Conservation (phyloP, 2,113 vertebrate genomes). For the Actenoides hombroni region DNA sequence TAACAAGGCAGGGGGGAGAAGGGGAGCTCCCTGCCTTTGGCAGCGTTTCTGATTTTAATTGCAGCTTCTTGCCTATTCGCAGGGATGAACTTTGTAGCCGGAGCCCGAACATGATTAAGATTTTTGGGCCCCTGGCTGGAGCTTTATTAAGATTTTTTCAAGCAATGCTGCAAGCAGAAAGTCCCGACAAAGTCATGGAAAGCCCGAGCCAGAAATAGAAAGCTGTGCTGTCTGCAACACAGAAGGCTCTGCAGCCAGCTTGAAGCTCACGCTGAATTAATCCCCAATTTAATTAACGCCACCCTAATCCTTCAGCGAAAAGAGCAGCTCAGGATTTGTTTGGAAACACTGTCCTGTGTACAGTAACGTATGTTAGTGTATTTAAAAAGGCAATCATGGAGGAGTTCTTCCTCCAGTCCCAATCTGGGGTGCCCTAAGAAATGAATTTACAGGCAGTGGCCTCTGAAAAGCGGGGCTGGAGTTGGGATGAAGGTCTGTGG, state of each 20-base stretch:
- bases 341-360: background rate
- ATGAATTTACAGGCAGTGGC: background rate
- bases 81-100: background rate
- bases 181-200: background rate
- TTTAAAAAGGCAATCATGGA: background rate
- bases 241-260: background rate
- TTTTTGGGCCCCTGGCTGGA: background rate
- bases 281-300: constrained; percentile 14
- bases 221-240: background rate
- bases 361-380: background rate
- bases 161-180: background rate
- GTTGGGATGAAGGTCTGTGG: background rate
- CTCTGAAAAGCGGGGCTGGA: background rate
- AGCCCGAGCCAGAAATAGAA: background rate
- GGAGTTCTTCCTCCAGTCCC: background rate
- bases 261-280: background rate
- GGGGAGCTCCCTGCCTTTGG: background rate
- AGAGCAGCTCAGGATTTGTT: constrained; percentile 3
- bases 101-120: background rate
- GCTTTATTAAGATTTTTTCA: background rate
- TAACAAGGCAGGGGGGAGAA: background rate
- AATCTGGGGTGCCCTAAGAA: background rate
- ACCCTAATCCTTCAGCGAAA: constrained; percentile 3
- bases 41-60: background rate
- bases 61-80: background rate